Base-by-base conservation (phyloP, 2,888 invertebrate genomes). In the Andrena marginata region DNA sequence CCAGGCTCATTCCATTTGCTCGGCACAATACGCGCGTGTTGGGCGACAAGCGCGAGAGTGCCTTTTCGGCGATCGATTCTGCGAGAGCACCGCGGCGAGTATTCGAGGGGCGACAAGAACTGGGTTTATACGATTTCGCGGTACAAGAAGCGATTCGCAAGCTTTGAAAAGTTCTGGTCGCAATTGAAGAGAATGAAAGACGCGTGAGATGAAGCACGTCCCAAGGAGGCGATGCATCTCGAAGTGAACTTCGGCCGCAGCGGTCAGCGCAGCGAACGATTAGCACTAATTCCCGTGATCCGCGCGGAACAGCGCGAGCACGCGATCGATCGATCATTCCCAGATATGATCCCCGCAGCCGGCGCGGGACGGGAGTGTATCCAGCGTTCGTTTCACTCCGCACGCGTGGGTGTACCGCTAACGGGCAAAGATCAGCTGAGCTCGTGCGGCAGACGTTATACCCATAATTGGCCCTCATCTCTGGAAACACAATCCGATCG, bases 401-500 rank as follows among this genome's bases (percentile, higher is more conserved):
- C 76, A 77, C 82, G 89, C 85, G 88, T 87, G 87, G 89, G 86
- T 85, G 89, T 80, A 89, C 74, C 81, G 84, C 80, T 86, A 87
- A 85, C 87, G 82, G 83, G 83, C 81, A 83, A 82, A 84, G 84
- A 87, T 87, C 87, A 80, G 42, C 87, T 76, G 74, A 82, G 85
- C 85, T 88, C 87, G 88, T 85, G 85, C 89, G 85, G 84, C 77
- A 83, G 76, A 87, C 88, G 89, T 87, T 84, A 89, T 89, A 85
- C 89, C 80, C 89, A 86, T 92, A 92, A 92, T 91, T 92, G 92
- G 90, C 89, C 84, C 84, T 90, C 90, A 90, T 90, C 90, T 90
- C 84, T 85, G 86, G 87, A 88, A 91, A 89, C 88, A 90, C 91
- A 92, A 91, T 91, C 92, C 89, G 90, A 91, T 92, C 92, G 91